phyloP scores from a whole-genome alignment of 1,140 invertebrate species.

The Lepidostoma basale region DNA sequence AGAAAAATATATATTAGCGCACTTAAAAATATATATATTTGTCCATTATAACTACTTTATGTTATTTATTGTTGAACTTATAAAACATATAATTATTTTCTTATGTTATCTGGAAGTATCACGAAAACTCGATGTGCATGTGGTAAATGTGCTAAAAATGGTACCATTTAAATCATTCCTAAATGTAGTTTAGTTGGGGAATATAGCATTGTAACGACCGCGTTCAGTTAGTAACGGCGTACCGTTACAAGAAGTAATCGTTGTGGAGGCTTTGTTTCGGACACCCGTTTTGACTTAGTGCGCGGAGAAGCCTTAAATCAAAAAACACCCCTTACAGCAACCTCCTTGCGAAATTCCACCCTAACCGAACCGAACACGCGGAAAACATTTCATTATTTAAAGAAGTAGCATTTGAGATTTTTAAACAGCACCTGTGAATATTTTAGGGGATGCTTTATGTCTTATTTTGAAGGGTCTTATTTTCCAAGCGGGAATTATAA shows the following conservation, averaged over 20 bases:
- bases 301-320: slow-evolving; percentile 41
- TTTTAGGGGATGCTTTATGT: slow-evolving; percentile 1
- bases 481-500: slow-evolving; percentile 1
- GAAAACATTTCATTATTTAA: slow-evolving; percentile 44
- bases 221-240: slow-evolving; percentile 1
- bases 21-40: no score
- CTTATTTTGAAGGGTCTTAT: slow-evolving; percentile 3
- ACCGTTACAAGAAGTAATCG: slow-evolving; percentile 25
- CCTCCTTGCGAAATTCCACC: slow-evolving; percentile 2
- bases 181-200: no score
- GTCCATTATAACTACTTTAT: no score
- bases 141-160: no score
- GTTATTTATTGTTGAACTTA: no score
- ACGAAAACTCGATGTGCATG: no score
- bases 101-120: no score
- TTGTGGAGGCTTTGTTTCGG: slow-evolving; percentile 26
- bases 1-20: no score
- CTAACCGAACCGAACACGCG: not conserved
- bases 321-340: slow-evolving; percentile 15
- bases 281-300: slow-evolving; percentile 38
- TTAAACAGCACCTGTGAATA: slow-evolving; percentile 19
- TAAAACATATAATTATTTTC: no score
- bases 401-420: slow-evolving; percentile 11
- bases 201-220: not conserved
- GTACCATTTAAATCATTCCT: no score